Conservation (phyloP, 2,113 vertebrate species). For the Probosciger aterrimus region DNA sequence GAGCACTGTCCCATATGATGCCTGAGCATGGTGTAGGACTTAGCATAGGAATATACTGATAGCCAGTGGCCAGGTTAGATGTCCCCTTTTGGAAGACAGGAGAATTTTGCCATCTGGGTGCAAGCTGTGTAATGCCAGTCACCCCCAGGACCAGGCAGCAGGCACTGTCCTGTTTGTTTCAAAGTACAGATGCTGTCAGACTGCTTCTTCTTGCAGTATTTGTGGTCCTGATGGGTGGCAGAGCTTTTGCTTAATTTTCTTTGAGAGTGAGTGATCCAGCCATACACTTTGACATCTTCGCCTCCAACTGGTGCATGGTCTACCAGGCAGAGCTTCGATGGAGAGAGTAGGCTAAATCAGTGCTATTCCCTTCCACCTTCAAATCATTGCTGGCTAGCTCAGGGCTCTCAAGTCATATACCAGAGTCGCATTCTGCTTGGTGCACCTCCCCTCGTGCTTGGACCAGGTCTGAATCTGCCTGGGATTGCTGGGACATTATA, state of each 20-base stretch:
- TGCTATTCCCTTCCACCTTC: not conserved
- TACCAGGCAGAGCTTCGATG: not conserved
- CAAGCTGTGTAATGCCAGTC: not conserved
- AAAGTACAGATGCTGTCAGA: not conserved
- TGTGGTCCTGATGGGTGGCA: not conserved
- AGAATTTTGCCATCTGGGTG: not conserved
- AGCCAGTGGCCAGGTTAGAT: not conserved
- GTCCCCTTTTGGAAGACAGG: not conserved
- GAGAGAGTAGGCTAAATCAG: not conserved
- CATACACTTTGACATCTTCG: not conserved
- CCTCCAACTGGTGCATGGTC: not conserved
- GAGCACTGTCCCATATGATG: not conserved
- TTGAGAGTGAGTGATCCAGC: not conserved
- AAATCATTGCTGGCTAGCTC: not conserved
- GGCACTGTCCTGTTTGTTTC: not conserved
- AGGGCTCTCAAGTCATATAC: not conserved
- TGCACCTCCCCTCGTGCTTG: not conserved
- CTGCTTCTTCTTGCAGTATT: not conserved
- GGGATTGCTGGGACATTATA: not conserved
- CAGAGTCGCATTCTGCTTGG: not conserved
- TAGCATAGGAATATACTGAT: accelerated
- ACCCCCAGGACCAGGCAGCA: not conserved
- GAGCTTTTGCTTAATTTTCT: not conserved
- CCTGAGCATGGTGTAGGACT: not conserved
- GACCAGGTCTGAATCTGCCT: not conserved